These are phyloP conservation scores for Zophobas morio DNA, from an alignment of 1,140 invertebrate genomes.

Conservation along the genomic window DNA sequence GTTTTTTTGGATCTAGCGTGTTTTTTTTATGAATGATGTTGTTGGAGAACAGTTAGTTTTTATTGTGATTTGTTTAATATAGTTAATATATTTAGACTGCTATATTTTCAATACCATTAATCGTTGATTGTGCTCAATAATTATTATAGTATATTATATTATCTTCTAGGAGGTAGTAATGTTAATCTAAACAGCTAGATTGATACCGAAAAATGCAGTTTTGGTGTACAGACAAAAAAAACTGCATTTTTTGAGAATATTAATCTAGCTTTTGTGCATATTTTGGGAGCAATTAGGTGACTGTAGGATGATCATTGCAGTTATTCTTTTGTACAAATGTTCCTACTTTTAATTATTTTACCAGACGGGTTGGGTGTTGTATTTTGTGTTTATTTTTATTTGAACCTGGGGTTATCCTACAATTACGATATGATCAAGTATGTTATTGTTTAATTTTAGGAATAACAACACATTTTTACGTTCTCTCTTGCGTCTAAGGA, in stretches of 20 bases:
- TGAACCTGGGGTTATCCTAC: background rate
- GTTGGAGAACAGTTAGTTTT: conserved; percentile 29
- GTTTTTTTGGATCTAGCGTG: conserved; percentile 7
- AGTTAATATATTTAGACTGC: conserved; percentile 18
- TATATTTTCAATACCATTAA: conserved; percentile 28
- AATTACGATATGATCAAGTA: conserved; percentile 8
- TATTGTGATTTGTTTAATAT: conserved; percentile 4
- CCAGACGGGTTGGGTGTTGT: conserved; percentile 10
- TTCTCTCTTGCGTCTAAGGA: conserved; percentile 44
- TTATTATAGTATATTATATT: conserved; percentile 25
- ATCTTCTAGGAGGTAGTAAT: background rate
- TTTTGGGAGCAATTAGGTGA: conserved; percentile 45
- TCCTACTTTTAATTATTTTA: background rate
- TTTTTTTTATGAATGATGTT: conserved; percentile 40
- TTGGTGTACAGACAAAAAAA: conserved; percentile 24
- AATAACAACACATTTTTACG: background rate
- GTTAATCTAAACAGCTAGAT: conserved; percentile 3
- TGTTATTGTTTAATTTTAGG: conserved; percentile 32
- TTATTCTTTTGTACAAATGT: conserved; percentile 24
- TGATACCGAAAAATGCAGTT: no score
- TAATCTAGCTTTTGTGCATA: conserved; percentile 42
- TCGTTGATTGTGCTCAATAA: conserved; percentile 31
- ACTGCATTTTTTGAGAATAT: conserved; percentile 33
- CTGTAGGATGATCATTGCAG: conserved; percentile 39
- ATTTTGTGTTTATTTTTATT: conserved; percentile 9